Conservation (phyloP, 2,797 vertebrate species). For the Pangasius krempfi region DNA sequence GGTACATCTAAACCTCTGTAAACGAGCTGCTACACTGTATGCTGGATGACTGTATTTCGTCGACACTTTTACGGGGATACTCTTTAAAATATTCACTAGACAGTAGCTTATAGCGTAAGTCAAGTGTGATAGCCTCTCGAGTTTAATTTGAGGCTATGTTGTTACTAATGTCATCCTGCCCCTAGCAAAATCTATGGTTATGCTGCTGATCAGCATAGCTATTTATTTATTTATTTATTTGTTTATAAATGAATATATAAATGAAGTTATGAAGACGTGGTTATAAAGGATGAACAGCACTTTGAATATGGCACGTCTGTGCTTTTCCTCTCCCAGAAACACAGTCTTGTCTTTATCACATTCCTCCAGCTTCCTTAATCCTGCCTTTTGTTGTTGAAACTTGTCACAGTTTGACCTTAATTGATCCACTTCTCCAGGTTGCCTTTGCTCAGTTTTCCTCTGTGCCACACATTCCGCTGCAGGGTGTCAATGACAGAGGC, state of each 20-base stretch:
- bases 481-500: conserved; percentile 19
- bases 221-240: too few relatives aligned
- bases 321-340: neutral
- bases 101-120: neutral
- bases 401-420: neutral
- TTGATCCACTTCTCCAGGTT: neutral
- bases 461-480: neutral
- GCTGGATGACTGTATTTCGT: neutral
- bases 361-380: neutral
- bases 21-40: too few relatives aligned
- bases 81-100: too few relatives aligned
- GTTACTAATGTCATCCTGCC: too few relatives aligned
- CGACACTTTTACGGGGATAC: neutral
- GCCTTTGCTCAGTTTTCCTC: neutral
- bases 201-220: neutral
- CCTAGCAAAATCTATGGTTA: neutral
- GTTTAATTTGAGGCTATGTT: neutral
- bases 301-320: neutral
- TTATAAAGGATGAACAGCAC: neutral
- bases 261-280: neutral
- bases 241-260: neutral
- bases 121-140: neutral
- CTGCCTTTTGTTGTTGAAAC: neutral
- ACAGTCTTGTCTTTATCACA: neutral
- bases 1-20: too few relatives aligned